phyloP scores from a whole-genome alignment of 1,140 invertebrate genomes.

The Caenorhabditis brenneri region DNA sequence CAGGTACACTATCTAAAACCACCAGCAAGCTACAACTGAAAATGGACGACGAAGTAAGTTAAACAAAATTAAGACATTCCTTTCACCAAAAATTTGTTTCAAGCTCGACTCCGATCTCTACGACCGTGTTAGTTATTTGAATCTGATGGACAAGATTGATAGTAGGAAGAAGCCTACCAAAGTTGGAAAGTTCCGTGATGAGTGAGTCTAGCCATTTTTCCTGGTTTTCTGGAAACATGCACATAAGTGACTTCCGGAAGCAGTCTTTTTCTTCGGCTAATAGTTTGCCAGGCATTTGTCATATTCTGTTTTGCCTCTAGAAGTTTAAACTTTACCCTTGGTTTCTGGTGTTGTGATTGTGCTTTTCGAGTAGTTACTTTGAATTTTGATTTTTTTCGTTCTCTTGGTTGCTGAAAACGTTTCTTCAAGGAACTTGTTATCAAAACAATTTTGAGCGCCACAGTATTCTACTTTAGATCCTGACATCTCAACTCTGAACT shows the following conservation, averaged over 20 bases:
- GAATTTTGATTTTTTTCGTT: not conserved
- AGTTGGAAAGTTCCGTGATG: slow-evolving; percentile 56
- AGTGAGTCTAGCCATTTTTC: slow-evolving; percentile 52
- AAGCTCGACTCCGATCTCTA: slow-evolving; percentile 63
- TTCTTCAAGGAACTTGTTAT: too few species aligned
- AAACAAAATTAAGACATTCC: too few species aligned
- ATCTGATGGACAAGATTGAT: slow-evolving; percentile 60
- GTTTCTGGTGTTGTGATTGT: slow-evolving; percentile 8
- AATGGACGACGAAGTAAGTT: slow-evolving; percentile 30
- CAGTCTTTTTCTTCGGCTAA: slow-evolving; percentile 25
- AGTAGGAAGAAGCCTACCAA: slow-evolving; percentile 46
- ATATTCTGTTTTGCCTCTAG: not conserved
- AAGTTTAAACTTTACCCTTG: not conserved
- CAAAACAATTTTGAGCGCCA: too few species aligned
- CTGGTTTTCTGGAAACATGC: not conserved
- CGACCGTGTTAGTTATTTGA: slow-evolving; percentile 62
- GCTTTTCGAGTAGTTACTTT: too few species aligned
- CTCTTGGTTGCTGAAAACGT: too few species aligned
- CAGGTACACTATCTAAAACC: slow-evolving; percentile 10
- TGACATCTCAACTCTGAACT: too few species aligned
- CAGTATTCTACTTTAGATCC: not conserved
- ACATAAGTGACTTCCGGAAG: slow-evolving; percentile 40
- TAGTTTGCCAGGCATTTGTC: slow-evolving; percentile 19
- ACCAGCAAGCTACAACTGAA: slow-evolving; percentile 18
- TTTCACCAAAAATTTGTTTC: not conserved